These are phyloP conservation scores for Agriotes lineatus DNA, from an alignment of 2,888 invertebrate species.

Conservation along the genomic window DNA sequence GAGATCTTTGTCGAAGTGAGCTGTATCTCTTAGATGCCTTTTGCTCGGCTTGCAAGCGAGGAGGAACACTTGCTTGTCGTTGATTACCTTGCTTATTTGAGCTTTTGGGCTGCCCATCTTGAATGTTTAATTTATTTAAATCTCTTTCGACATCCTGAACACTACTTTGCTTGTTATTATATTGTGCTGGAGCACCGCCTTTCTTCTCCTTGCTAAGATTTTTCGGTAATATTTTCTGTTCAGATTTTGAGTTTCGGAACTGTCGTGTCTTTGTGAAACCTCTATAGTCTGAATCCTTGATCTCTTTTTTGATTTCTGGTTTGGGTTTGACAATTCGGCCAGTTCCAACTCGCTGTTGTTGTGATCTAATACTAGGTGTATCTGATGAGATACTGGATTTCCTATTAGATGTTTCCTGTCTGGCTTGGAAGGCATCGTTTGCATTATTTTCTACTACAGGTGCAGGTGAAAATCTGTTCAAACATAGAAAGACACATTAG, in stretches of 20 bases:
- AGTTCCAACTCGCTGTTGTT: constrained; percentile 53
- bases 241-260: constrained; percentile 54
- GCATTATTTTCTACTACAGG: constrained; percentile 33
- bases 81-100: constrained; percentile 46
- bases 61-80: constrained; percentile 63
- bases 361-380: constrained; percentile 44
- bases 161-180: constrained; percentile 54
- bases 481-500: background rate
- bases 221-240: constrained; percentile 52
- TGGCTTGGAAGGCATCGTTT: constrained; percentile 30
- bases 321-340: constrained; percentile 59
- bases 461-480: constrained; percentile 7
- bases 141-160: constrained; percentile 58
- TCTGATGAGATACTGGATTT: constrained; percentile 13
- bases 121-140: constrained; percentile 58
- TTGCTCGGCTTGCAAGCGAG: constrained; percentile 61
- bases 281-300: constrained; percentile 61
- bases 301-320: constrained; percentile 52
- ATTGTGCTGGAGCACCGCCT: constrained; percentile 55
- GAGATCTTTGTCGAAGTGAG: constrained; percentile 69
- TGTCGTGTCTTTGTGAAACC: constrained; percentile 62
- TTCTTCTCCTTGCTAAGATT: constrained; percentile 39
- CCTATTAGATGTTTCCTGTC: constrained; percentile 19
- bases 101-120: constrained; percentile 52
- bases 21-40: constrained; percentile 72